phyloP scores from a whole-genome alignment of 2,888 invertebrate species.

The Nesidiocoris tenuis region DNA sequence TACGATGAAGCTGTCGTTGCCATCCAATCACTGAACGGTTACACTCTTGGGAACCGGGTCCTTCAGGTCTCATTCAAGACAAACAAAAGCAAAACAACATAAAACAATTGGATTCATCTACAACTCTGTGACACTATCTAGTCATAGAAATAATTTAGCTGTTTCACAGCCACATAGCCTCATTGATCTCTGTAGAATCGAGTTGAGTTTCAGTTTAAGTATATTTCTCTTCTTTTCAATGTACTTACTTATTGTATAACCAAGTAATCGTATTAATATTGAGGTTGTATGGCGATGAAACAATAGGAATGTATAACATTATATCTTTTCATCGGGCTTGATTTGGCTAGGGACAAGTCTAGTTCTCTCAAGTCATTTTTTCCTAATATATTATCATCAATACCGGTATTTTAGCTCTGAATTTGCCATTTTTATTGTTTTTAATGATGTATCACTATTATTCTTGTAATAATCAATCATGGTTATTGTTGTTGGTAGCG shows the following conservation, averaged over 20 bases:
- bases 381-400: conserved; percentile 39
- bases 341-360: conserved; percentile 26
- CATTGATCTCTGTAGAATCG: conserved; percentile 47
- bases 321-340: conserved; percentile 39
- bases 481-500: conserved; percentile 49
- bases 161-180: conserved; percentile 49
- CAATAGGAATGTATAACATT: conserved; percentile 35
- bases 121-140: conserved; percentile 47
- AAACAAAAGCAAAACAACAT: conserved; percentile 65
- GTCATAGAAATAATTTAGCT: conserved; percentile 47
- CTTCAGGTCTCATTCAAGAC: conserved; percentile 97
- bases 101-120: conserved; percentile 45
- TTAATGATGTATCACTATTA: conserved; percentile 44
- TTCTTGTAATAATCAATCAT: conserved; percentile 47
- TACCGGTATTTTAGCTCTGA: conserved; percentile 44
- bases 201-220: conserved; percentile 26
- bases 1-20: conserved; percentile 96
- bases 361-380: conserved; percentile 36
- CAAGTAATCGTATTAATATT: conserved; percentile 40
- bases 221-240: conserved; percentile 14
- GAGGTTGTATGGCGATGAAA: conserved; percentile 47
- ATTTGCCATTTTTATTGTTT: conserved; percentile 48
- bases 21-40: conserved; percentile 94
- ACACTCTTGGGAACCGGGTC: conserved; percentile 90
- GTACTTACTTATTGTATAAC: conserved; percentile 31